Evolutionary conservation across 2,113 vertebrate genomes (phyloP), one percentile per base, ranked within the genome.

Genomic region (Mungos mungo): DNA sequence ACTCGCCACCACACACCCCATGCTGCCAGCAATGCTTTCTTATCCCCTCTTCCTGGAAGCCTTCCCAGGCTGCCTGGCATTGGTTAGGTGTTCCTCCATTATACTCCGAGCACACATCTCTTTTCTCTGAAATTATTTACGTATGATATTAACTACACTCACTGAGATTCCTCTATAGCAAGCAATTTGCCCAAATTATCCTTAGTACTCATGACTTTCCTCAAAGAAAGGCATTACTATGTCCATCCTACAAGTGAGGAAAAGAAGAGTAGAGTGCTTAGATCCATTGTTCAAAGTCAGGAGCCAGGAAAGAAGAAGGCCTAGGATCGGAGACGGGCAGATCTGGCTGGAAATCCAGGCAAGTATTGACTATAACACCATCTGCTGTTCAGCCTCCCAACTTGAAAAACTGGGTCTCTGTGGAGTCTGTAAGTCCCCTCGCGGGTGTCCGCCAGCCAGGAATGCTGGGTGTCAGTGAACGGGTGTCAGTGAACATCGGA

Each of bases 71-170:
- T 10, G 5, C 19, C 52, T 66, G 23, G n/a, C 38, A 35, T 18
- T 52, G 19, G 2, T 31, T 10, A 13, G 0, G 12, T 3, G 0
- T 0, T 33, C 35, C 52, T 66, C 47, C 27, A 19, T 82, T 38
- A 71, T 10, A 25, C 12, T 63, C 15, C 31, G 19, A 60, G 6
- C 11, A 18, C 14, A 9, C 4, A 13, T 8, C 14, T 27, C 29
- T 71, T 76, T 52, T 47, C 86, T 10, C 31, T 57, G 45, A 79
- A 45, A 50, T 57, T 57, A 57, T 57, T 68, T 47, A 11, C 74
- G 87, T 76, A 65, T 50, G n/a, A 11, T 50, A 47, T 45, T 23
- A 27, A 23, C 71, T n/a, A 15, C 9, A 54, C 35, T n/a, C 10
- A 4, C 60, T 35, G 7, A 86, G 12, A 41, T 72, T 93, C 45